Base-by-base conservation (phyloP, 23 tunicate species). In the Diplosoma virens region DNA sequence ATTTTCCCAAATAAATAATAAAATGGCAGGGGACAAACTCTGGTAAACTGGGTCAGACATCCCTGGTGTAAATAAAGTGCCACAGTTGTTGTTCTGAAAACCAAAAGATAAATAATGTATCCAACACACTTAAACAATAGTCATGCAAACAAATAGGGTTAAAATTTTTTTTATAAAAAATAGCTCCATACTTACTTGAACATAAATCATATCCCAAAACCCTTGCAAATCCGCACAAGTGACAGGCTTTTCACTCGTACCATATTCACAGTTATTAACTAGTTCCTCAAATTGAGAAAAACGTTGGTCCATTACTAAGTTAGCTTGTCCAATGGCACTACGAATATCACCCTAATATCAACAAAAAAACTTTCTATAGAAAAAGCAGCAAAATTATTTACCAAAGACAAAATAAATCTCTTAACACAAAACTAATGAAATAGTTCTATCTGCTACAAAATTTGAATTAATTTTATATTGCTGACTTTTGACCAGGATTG, bases 201-300 rank as follows among this genome's bases (percentile, higher is more conserved):
- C 81, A 56, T 75, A 74, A 33, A 92, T 81, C 97, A 92, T 92
- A 30, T 92, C 97, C 97, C 97, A 92, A 71, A 92, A 92, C 24
- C 97, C 97, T 52, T 92, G 87, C 34, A 92, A 70, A 47, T 92
- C 97, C 27, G 52, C 58, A 47, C 81, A 85, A 2, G 79, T 80
- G 9, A 92, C 85, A 17, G 84, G 70, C 48, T 92, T 92, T 73
- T 92, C 97, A 71, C 84, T 75, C 37, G 86, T 81, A 11, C 77
- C 75, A 70, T 80, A 81, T 32, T 92, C 97, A 71, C 85, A 82
- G 34, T 82, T 80, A 58, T 85, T 72, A 28, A 92, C 75, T 7
- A 92, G 80, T 2, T 87, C 91, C 23, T 80, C 58, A 70, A 92
- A 92, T 58, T 92, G 97, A 30, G 80, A 30, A 41, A 82, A 82